Percentiles rank a stretch among this genome's conserved stretches.
Evolutionary conservation across 2,888 invertebrate genomes (phyloP).

Genomic region (Xylocampa areola): DNA sequence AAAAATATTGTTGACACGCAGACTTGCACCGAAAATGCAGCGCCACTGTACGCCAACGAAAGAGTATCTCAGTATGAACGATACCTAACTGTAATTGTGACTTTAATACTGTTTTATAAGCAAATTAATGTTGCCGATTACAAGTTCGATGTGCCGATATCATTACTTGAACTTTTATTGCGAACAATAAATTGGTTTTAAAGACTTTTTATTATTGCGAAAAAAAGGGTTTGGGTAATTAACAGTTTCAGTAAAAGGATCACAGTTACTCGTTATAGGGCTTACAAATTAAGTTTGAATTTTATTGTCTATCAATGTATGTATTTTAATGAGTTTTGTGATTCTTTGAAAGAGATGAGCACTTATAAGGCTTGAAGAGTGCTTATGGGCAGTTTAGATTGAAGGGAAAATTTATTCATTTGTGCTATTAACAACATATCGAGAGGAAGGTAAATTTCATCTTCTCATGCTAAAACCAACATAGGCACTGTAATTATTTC

Average conservation of each 20-base stretch:
- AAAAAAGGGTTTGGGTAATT: slow-evolving; percentile 43
- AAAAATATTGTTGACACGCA: no score
- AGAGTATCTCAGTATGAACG: not conserved
- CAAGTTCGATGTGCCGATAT: slow-evolving; percentile 43
- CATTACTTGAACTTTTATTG: slow-evolving; percentile 50
- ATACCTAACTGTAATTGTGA: slow-evolving; percentile 6
- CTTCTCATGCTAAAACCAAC: no score
- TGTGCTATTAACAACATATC: no score
- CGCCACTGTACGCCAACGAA: not conserved
- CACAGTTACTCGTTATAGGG: slow-evolving; percentile 45
- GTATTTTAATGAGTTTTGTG: slow-evolving; percentile 17
- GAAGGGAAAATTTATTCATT: no score
- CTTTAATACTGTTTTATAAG: slow-evolving; percentile 28
- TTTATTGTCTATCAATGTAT: slow-evolving; percentile 48
- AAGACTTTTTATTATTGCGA: slow-evolving; percentile 51
- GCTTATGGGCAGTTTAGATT: no score
- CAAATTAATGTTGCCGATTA: slow-evolving; percentile 55
- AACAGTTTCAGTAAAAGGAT: slow-evolving; percentile 45
- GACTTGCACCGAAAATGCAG: not conserved
- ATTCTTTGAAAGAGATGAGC: not conserved
- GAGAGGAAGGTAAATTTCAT: no score
- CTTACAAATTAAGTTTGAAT: slow-evolving; percentile 37
- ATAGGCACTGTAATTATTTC: no score
- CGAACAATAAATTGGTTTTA: slow-evolving; percentile 53
- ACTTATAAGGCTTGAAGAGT: no score